Percentiles rank a stretch among this genome's conserved stretches.
phyloP scores from a whole-genome alignment of 1,140 invertebrate species.

The Prorops nasuta region DNA sequence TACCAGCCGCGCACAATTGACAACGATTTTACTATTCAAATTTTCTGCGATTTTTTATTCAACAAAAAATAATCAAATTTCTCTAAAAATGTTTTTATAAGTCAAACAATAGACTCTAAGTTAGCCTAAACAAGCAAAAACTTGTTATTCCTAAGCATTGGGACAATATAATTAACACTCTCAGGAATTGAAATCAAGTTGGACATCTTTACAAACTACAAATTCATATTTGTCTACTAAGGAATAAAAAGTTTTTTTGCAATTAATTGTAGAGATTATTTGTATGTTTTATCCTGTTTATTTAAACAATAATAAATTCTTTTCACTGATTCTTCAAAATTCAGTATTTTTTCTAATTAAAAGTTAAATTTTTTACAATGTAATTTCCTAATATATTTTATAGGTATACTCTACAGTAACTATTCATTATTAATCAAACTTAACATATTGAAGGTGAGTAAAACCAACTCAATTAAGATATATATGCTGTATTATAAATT shows the following conservation, averaged over 20 bases:
- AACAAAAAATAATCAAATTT: conserved; percentile 43
- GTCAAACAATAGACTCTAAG: conserved; percentile 30
- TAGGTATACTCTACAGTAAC: conserved; percentile 33
- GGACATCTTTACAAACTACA: conserved; percentile 5
- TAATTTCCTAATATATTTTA: no score
- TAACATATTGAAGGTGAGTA: no score
- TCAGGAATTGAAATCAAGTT: conserved; percentile 32
- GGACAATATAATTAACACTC: conserved; percentile 8
- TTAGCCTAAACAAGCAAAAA: conserved; percentile 30
- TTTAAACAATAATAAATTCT: conserved; percentile 22
- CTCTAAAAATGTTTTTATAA: conserved; percentile 43
- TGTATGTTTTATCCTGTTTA: conserved; percentile 6
- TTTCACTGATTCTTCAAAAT: conserved; percentile 13
- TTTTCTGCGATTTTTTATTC: conserved; percentile 41
- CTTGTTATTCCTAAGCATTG: conserved; percentile 21
- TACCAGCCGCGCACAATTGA: conserved; percentile 46
- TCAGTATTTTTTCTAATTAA: no score
- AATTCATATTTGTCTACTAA: conserved; percentile 14
- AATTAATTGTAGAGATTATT: conserved; percentile 13
- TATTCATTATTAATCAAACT: no score
- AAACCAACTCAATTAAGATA: no score
- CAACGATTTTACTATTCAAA: conserved; percentile 43
- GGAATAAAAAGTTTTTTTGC: conserved; percentile 7
- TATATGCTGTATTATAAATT: no score
- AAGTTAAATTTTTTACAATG: no score